These are phyloP conservation scores for Drosophila recens DNA, from an alignment of 2,888 invertebrate species.

Conservation along the genomic window DNA sequence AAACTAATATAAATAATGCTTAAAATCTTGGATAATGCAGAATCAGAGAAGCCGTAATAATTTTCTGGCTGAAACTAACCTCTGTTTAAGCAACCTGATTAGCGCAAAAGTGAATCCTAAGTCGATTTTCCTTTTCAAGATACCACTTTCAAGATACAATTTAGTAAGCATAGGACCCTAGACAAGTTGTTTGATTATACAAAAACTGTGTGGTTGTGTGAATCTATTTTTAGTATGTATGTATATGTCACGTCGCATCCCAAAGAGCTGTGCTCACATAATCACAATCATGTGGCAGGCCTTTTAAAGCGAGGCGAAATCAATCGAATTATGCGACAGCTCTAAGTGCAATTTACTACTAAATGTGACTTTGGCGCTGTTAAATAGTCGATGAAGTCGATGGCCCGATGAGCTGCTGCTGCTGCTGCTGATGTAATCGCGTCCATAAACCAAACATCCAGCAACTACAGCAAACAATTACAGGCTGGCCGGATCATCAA, in stretches of 20 bases:
- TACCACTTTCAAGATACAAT: no score
- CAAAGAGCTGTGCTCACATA: conserved; percentile 36
- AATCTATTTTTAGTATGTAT: conserved; percentile 2
- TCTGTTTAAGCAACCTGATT: no score
- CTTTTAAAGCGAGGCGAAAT: conserved; percentile 45
- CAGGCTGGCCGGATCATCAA: conserved; percentile 34
- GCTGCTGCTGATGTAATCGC: conserved; percentile 70
- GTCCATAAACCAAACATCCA: conserved; percentile 64
- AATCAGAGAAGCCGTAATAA: no score
- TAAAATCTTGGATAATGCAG: no score
- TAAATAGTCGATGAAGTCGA: conserved; percentile 8
- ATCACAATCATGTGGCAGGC: conserved; percentile 24
- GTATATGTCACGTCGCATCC: conserved; percentile 4
- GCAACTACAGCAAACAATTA: conserved; percentile 67
- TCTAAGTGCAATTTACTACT: conserved; percentile 31
- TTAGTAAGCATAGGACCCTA: no score
- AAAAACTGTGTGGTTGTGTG: not conserved
- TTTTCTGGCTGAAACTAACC: no score
- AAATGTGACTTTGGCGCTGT: conserved; percentile 38
- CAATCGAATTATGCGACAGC: conserved; percentile 46
- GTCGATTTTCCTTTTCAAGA: no score
- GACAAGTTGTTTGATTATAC: conserved; percentile 1
- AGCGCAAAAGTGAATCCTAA: no score
- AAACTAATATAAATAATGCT: no score
- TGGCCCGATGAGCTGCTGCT: conserved; percentile 8